Base-by-base conservation (phyloP, 2,888 invertebrate species). In the Myathropa florea region DNA sequence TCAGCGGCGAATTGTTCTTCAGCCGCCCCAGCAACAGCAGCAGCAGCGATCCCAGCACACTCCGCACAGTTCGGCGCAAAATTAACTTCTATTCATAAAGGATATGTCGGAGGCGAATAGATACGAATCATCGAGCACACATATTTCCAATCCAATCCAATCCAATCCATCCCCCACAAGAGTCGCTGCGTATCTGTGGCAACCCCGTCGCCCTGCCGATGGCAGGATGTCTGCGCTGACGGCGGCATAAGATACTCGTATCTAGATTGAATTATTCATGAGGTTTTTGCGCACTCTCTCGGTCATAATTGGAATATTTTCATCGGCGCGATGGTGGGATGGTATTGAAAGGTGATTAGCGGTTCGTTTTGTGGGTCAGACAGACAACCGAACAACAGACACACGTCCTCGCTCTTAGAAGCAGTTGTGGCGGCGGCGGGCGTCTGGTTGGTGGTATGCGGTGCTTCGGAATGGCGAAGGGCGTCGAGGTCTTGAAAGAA, bases 81-180 rank as follows among this genome's bases (percentile, higher is more conserved):
- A 83, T 85, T 81, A 85, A 73, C 76, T 81, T 77, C 84, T 72
- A 85, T 85, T 85, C 84, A 85, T 85, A 77, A 72, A 85, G 68
- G 81, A 81, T 81, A 72, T 68, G 63, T 76, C 61, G 61, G 57
- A 80, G 59, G 53, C 71, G 61, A 80, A 67, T 75, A 71, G 65
- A 80, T 76, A 55, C 65, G 57, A 67, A 71, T 76, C 53, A 72
- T 72, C 39, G 39, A 24, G 53, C 46, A 24, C 55, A 60, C 63
- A 55, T 65, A 72, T 72, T 72, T 72, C 67, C 78, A 72, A 60
- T 67, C 12, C 18, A 55, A 67, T 68, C 57, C 39, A 61, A 75
- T 65, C 2, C 61, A 46, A n/a, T n/a, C n/a, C n/a, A n/a, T n/a
- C 18, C 46, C 46, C 72, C 82, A 46, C 10, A 3, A n/a, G 59